Evolutionary conservation across 2,797 vertebrate species (phyloP).

Genomic region (Alosa sapidissima): DNA sequence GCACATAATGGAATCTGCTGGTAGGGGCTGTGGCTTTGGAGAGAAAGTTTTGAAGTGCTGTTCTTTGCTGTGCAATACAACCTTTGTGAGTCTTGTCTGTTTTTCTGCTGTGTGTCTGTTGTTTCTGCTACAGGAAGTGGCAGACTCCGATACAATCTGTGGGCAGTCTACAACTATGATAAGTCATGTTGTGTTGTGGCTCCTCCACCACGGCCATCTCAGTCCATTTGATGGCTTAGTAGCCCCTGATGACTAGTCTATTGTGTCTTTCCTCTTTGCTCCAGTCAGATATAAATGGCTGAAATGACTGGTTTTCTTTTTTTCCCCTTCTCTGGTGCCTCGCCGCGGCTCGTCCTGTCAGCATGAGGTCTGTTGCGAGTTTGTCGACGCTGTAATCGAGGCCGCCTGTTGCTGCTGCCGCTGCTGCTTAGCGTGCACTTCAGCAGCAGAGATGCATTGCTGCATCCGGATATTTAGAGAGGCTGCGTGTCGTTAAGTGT

Average conservation of each 20-base stretch:
- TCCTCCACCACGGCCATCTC: background rate
- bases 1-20: slow-evolving; percentile 1
- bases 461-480: slow-evolving; percentile 39
- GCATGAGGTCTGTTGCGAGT: slow-evolving; percentile 17
- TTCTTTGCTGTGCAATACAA: background rate
- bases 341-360: slow-evolving; percentile 26
- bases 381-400: slow-evolving; percentile 36
- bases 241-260: slow-evolving; percentile 14
- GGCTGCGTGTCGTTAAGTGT: background rate
- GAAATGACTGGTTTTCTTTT: slow-evolving; percentile 20
- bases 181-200: slow-evolving; percentile 11
- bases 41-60: background rate
- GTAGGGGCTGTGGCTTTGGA: background rate
- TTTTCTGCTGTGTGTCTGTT: background rate
- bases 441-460: slow-evolving; percentile 2
- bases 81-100: background rate
- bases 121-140: background rate
- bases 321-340: background rate
- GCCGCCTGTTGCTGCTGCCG: background rate
- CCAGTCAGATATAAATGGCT: background rate
- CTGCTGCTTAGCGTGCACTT: background rate
- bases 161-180: background rate
- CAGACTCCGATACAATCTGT: background rate
- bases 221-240: background rate
- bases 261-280: background rate